Evolutionary conservation across 2,113 vertebrate species (phyloP), one percentile per base, ranked within the genome.

Genomic region (Heterotilapia buettikoferi): DNA sequence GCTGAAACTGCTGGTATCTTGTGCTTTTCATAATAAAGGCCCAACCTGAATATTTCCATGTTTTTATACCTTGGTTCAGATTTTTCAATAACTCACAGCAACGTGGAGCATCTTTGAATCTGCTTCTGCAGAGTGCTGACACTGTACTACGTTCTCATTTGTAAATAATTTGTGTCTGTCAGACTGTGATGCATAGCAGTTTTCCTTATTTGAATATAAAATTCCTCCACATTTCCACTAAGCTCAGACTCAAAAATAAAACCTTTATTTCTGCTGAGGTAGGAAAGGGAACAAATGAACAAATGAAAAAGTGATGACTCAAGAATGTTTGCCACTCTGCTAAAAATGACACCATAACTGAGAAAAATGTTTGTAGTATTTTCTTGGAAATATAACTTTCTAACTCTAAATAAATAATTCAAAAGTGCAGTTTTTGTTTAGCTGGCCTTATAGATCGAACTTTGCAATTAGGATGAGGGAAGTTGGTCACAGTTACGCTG

Each of bases 401-500:
- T n/a, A 0, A n/a, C 43, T 50, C 26, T 78, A 50, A 78, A 76
- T 47, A 1, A 76, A 50, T n/a, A 31, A 78, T 0, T 78, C 24
- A 50, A 12, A 31, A 78, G 43, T 78, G 43, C 10, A 31, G 16
- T 5, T 78, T 78, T 78, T 5, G 4, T 31, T 78, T 50, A 47
- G 40, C 36, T 36, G 33, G 63, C 7, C 21, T 73, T 45, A 29
- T 29, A 45, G 16, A 50, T 29, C 3, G 6, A 31, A 50, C 43
- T 78, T 13, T 1, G 84, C 40, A n/a, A 50, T 87, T 38, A 73
- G 71, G 53, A 21, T 14, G 61, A 68, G 84, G 7, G 50, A 94
- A 92, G 63, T 88, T 88, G 91, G 92, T 94, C 80, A 84, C 53
- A 47, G n/a, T 50, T 21, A 71, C 12, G 43, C 82, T 6, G 2